Conservation (phyloP, 2,888 invertebrate genomes). For the Matsumyia berberina region DNA sequence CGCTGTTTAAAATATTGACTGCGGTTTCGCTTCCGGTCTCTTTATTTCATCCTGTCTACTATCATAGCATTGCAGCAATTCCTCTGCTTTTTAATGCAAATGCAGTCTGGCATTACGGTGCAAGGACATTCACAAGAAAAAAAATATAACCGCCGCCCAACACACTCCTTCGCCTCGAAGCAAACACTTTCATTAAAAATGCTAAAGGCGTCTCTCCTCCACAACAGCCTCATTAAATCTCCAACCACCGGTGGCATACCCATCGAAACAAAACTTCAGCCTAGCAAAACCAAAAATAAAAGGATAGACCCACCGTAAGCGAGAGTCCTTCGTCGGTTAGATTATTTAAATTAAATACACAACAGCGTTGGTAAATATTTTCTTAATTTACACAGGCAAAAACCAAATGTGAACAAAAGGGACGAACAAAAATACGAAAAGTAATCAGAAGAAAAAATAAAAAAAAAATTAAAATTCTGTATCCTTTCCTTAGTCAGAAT, state of each 20-base stretch:
- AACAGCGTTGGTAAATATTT: constrained; percentile 62
- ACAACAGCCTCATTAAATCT: constrained; percentile 62
- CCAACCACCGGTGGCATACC: constrained; percentile 6
- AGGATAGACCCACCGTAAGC: constrained; percentile 22
- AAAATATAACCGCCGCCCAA: not conserved
- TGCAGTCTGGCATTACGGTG: not conserved
- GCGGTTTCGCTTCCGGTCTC: too few relatives aligned
- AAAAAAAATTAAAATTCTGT: not conserved
- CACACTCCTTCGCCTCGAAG: constrained; percentile 8
- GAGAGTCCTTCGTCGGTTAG: constrained; percentile 45
- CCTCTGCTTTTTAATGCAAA: constrained; percentile 38
- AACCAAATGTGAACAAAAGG: constrained; percentile 38
- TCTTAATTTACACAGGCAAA: constrained; percentile 49
- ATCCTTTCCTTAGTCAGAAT: constrained; percentile 12
- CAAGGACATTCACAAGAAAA: constrained; percentile 29
- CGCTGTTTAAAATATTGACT: too few relatives aligned
- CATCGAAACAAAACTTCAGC: not conserved
- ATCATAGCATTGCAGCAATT: constrained; percentile 6
- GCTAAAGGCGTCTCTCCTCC: constrained; percentile 44
- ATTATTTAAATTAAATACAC: constrained; percentile 65
- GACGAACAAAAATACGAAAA: constrained; percentile 24
- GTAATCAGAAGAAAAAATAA: too few relatives aligned
- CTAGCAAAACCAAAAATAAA: constrained; percentile 10
- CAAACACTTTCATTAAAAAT: constrained; percentile 61
- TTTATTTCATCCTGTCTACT: too few relatives aligned